Base-by-base conservation (phyloP, 2,797 vertebrate species). In the Halcyon smyrnensis region DNA sequence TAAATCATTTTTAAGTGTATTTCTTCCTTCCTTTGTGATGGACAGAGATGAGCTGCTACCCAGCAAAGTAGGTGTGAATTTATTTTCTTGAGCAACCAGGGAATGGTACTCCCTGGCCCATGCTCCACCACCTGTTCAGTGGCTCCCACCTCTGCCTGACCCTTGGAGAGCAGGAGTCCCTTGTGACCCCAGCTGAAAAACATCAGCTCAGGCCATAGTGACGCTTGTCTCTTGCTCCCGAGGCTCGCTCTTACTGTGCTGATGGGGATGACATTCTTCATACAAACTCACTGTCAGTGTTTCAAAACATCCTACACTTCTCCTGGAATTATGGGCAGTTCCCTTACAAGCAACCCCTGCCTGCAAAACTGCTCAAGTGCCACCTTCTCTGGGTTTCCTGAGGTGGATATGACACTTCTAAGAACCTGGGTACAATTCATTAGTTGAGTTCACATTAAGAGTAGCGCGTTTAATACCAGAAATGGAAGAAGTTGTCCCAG, bases 91-190 rank as follows among this genome's bases (percentile, higher is more conserved):
- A 57, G 70, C 46, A 82, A 3, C 11, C 60, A 36, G 21, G 34
- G 60, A 67, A 70, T 20, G 25, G 7, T 73, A 28, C 12, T 28
- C 8, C 19, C 11, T 34, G 45, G 12, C 18, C n/a, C 53, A 43
- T 51, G 64, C 19, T 57, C 4, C 23, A 12, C 25, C 5, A 1
- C 0, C 0, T 50, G 46, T 50, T n/a, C 14, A 15, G 20, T 3
- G 8, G 30, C 21, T 73, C 30, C 36, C 6, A 0, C 32, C 54
- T 34, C 18, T 54, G 51, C 32, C 43, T 1, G 3, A 6, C 32
- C 28, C 36, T 59, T 15, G 16, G 41, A 39, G 41, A 56, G 16
- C 28, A 56, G 34, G 19, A 63, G 17, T 21, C 51, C 43, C 48
- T 60, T 64, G 19, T 6, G 3, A 45, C 39, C 15, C 5, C 54